Evolutionary conservation across 1,140 invertebrate genomes (phyloP).

Genomic region (Trypoxylus dichotomus): DNA sequence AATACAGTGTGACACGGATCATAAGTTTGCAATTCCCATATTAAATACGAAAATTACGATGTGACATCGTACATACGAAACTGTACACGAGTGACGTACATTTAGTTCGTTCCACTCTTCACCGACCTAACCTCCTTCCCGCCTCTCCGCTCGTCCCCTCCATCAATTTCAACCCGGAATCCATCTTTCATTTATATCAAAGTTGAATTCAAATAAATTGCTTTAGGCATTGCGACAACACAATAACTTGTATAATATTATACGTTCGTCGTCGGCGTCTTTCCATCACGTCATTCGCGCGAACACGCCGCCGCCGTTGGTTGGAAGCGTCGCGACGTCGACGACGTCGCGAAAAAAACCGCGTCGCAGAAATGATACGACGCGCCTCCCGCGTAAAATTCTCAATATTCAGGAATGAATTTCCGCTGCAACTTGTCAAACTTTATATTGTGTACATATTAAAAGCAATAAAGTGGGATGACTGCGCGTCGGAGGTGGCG

Average conservation of each 20-base stretch:
- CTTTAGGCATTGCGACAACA: slow-evolving; percentile 33
- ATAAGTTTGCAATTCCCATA: no score
- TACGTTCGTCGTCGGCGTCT: not conserved
- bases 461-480: slow-evolving; percentile 47
- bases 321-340: not conserved
- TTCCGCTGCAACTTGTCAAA: slow-evolving; percentile 46
- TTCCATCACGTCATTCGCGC: slow-evolving; percentile 25
- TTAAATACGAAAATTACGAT: no score
- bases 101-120: not conserved
- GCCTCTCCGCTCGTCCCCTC: not conserved
- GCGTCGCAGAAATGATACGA: slow-evolving; percentile 34
- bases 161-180: slow-evolving; percentile 5
- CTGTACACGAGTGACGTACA: not conserved
- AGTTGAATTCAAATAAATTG: slow-evolving; percentile 36
- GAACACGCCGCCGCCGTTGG: not conserved
- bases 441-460: slow-evolving; percentile 49
- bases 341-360: not conserved
- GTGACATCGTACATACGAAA: no score
- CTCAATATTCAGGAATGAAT: slow-evolving; percentile 47
- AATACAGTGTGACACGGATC: no score
- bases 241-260: slow-evolving; percentile 36
- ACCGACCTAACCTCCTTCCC: not conserved
- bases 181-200: slow-evolving; percentile 32
- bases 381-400: slow-evolving; percentile 42
- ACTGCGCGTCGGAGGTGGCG: not conserved